A percentile compares a stretch with the other conserved stretches of the same genome.
These are phyloP conservation scores for Melieria picta DNA, from an alignment of 2,888 invertebrate genomes.

Conservation along the genomic window DNA sequence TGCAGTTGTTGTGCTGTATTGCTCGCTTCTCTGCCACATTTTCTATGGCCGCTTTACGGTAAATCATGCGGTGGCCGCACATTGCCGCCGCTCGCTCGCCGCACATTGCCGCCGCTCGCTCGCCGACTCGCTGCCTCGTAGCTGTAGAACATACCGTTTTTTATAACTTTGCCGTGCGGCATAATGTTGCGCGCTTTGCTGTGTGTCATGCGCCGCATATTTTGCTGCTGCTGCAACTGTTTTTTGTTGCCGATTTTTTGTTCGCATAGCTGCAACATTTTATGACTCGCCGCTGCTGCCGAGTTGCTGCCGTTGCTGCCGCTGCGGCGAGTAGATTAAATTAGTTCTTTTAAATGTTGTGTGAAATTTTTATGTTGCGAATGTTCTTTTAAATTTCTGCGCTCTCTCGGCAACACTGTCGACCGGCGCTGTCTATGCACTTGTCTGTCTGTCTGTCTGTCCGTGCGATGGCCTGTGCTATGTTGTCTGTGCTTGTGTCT, in stretches of 20 bases:
- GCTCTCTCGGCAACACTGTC: neutral
- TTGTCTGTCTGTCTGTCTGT: neutral
- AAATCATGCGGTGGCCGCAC: conserved; percentile 9
- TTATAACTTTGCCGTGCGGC: no score
- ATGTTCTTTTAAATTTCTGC: neutral
- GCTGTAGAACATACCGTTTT: no score
- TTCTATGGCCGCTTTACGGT: conserved; percentile 16
- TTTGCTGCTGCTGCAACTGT: neutral
- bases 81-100: no score
- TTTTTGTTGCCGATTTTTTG: neutral
- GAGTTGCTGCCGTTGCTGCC: conserved; percentile 3
- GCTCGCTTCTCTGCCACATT: conserved; percentile 3
- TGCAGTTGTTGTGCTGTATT: neutral
- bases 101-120: no score
- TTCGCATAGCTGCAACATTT: neutral
- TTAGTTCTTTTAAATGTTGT: conserved; percentile 20
- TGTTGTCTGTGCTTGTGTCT: conserved; percentile 13
- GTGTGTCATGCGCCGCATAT: no score
- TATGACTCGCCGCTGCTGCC: neutral
- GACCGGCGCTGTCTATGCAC: conserved; percentile 1
- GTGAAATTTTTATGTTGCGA: conserved; percentile 22
- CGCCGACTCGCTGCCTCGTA: no score
- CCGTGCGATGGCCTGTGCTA: neutral
- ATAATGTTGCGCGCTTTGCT: no score
- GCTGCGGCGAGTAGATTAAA: conserved; percentile 3